Evolutionary conservation across 2,113 vertebrate genomes (phyloP).

Genomic region (Casuarius casuarius): DNA sequence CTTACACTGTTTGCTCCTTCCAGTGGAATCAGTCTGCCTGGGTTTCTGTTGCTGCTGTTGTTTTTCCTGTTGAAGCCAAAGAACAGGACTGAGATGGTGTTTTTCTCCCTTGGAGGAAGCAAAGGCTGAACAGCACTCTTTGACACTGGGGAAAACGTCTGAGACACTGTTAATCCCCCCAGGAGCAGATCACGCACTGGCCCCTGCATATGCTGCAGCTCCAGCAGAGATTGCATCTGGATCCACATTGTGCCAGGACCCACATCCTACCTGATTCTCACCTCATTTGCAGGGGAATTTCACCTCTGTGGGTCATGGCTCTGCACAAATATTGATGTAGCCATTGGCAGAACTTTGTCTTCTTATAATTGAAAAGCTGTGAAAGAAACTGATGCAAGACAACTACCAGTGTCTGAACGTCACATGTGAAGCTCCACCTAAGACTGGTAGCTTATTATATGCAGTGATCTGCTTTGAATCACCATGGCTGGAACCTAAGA

Average conservation of each 20-base stretch:
- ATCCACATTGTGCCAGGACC: not conserved
- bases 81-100: not conserved
- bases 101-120: not conserved
- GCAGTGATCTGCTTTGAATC: not conserved
- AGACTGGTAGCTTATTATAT: not conserved
- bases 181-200: not conserved
- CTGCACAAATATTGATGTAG: accelerated
- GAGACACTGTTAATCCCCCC: accelerated
- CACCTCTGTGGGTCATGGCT: not conserved
- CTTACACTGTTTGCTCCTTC: not conserved
- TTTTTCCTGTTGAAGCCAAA: not conserved
- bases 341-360: not conserved
- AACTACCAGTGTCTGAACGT: not conserved
- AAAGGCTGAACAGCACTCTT: not conserved
- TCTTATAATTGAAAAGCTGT: not conserved
- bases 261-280: not conserved
- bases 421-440: not conserved
- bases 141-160: not conserved
- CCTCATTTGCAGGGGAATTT: not conserved
- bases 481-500: not conserved
- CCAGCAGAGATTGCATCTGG: not conserved
- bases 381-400: not conserved
- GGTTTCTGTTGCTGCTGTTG: not conserved
- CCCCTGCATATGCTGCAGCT: not conserved
- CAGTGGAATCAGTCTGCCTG: not conserved